Base-by-base conservation (phyloP, 1,140 invertebrate species). In the Hyles euphorbiae region DNA sequence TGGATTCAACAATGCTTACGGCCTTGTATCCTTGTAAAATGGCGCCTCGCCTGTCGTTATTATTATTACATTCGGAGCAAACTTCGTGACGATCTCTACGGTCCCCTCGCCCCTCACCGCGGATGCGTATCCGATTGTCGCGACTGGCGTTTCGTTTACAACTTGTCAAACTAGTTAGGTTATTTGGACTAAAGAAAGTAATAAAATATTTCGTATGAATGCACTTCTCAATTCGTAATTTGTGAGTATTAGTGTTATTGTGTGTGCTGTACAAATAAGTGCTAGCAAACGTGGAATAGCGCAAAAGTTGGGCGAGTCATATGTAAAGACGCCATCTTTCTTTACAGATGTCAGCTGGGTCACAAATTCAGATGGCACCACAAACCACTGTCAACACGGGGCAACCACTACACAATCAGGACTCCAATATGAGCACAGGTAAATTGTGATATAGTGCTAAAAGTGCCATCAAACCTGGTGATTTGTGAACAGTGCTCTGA, bases 381-480 rank as follows among this genome's bases (percentile, higher is more conserved):
- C 95, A 96, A 92, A 94, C 95, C 89, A 95, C 94, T 89, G 92
- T 95, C 92, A 94, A 94, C 92, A 93, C 94, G 92, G 94, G 93
- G 91, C 94, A 95, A 92, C 93, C 94, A 90, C 92, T 93, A 92
- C 93, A 95, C 93, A 97, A 94, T 93, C 96, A 96, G 92, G 96
- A 97, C 92, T 97, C 96, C 90, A 97, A 97, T 93, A 96, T 97
- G 94, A 97, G 96, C 92, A 96, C 95, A 92, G 94, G 94, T 95
- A 88, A 88, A 76, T 78, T 72, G 83, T 87, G 83, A 77, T 75
- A 75, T 78, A 70, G 83, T 84, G 81, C 63, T 74, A 61, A 78
- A 74, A 81, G 82, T 88, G 81, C 66, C 67, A 67, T 74, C 70
- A 74, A 76, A 72, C 51, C 49, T 72, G 66, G 81, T 80, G 77